Evolutionary conservation across 2,113 vertebrate genomes (phyloP), one percentile per base, ranked within the genome.

Genomic region (Hiodon alosoides): DNA sequence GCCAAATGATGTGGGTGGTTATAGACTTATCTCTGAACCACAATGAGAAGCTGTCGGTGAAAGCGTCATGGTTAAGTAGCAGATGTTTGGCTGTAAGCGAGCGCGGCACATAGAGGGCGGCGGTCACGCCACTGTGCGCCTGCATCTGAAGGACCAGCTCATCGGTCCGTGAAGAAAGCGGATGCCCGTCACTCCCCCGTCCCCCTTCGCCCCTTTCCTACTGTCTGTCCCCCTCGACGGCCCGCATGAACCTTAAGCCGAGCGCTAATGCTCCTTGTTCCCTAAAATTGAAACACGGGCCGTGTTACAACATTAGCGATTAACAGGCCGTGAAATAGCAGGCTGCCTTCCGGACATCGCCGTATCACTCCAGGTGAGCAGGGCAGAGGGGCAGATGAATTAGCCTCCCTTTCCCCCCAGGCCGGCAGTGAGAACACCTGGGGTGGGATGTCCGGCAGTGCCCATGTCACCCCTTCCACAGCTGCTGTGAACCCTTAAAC

Each of bases 271-370:
- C 86, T 90, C 88, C 86, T 87, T 83, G 88, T 90, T 90, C 89
- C 85, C 88, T 89, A 89, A 90, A 90, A 90, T 89, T 87, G 87
- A 87, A 90, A 88, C 85, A 71, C 82, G 72, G 86, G 86, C 85
- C 86, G 84, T 90, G 93, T 95, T 93, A 91, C 88, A 74, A 89
- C 90, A 91, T 96, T 94, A 93, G 92, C 87, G 90, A 89, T 93
- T 95, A 97, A 95, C 94, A 94, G 94, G 94, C 92, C 93, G 93
- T 95, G 94, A 96, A 96, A 95, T 95, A 93, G 90, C 92, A 90
- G 91, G 89, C 94, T 90, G 93, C 93, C 93, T 90, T 81, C 82
- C 84, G 91, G 93, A 93, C 90, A 81, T 90, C 83, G 90, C 87
- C 89, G 88, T 91, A 92, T 93, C 94, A 88, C 90, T 92, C 89